These are phyloP conservation scores for Xestia rhomboidea DNA, from an alignment of 2,888 invertebrate species.

Conservation along the genomic window DNA sequence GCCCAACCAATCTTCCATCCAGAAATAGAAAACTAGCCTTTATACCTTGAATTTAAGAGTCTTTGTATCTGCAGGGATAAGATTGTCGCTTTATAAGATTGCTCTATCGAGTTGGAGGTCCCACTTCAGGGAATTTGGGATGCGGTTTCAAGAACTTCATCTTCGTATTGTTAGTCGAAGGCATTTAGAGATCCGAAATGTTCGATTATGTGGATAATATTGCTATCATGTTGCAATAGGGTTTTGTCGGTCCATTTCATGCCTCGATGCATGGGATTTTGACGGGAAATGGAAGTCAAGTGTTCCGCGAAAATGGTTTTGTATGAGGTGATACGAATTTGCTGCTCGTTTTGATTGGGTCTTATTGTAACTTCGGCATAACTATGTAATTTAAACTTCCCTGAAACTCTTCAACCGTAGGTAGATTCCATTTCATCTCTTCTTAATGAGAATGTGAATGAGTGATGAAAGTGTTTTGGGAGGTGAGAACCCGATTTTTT, in stretches of 20 bases:
- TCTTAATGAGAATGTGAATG: neutral
- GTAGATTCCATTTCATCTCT: neutral
- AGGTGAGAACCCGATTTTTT: neutral
- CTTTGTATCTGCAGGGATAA: conserved; percentile 36
- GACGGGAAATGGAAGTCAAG: neutral
- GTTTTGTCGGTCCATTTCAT: conserved; percentile 19
- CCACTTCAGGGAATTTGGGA: conserved; percentile 73
- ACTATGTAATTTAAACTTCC: neutral
- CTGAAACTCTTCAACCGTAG: neutral
- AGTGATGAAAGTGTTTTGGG: neutral
- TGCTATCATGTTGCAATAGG: conserved; percentile 29
- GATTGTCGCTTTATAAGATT: conserved; percentile 69
- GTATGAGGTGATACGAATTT: conserved; percentile 19
- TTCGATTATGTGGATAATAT: conserved; percentile 37
- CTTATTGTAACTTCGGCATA: neutral
- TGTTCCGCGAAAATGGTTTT: conserved; percentile 8
- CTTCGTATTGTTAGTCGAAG: conserved; percentile 62
- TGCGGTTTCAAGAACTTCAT: conserved; percentile 68
- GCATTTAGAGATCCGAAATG: conserved; percentile 51
- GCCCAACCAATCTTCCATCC: conserved; percentile 16
- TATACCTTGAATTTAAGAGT: conserved; percentile 15
- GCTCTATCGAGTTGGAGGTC: conserved; percentile 72
- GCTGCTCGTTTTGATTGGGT: neutral
- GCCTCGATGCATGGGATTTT: neutral
- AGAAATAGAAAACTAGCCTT: conserved; percentile 44